These are phyloP conservation scores for Drosophila triauraria DNA, from an alignment of 1,140 invertebrate genomes.

Conservation along the genomic window DNA sequence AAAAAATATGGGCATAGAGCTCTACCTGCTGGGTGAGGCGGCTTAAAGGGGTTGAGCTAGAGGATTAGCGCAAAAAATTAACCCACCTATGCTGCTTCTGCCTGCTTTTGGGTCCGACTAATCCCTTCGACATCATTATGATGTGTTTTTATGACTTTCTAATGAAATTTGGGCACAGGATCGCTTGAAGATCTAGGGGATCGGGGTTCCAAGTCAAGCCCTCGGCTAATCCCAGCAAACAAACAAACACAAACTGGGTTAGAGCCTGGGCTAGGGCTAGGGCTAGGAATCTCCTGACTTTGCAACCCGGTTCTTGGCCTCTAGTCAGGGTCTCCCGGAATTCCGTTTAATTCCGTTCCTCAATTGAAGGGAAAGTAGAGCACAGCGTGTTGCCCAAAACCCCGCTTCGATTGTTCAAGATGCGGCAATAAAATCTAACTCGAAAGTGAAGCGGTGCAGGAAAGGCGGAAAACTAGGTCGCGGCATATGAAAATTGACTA, in stretches of 20 bases:
- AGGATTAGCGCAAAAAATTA: constrained; percentile 40
- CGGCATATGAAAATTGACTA: constrained; percentile 67
- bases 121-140: constrained; percentile 63
- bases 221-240: constrained; percentile 66
- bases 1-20: not conserved
- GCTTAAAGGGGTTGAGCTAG: constrained; percentile 35
- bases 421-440: constrained; percentile 84
- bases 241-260: constrained; percentile 66
- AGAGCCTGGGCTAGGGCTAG: not conserved
- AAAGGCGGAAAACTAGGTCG: constrained; percentile 11
- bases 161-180: constrained; percentile 59
- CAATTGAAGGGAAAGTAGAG: constrained; percentile 38
- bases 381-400: constrained; percentile 64
- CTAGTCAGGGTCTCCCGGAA: constrained; percentile 19
- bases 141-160: constrained; percentile 72
- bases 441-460: constrained; percentile 40
- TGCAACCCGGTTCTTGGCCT: constrained; percentile 51
- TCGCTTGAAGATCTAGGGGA: constrained; percentile 10
- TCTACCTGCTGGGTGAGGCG: constrained; percentile 44
- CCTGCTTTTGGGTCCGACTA: constrained; percentile 1
- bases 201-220: constrained; percentile 44
- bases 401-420: constrained; percentile 74
- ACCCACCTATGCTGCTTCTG: constrained; percentile 30
- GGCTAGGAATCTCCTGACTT: constrained; percentile 29
- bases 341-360: constrained; percentile 56